These are phyloP conservation scores for Cyanoliseus patagonus DNA, from an alignment of 2,113 vertebrate species.

Conservation along the genomic window DNA sequence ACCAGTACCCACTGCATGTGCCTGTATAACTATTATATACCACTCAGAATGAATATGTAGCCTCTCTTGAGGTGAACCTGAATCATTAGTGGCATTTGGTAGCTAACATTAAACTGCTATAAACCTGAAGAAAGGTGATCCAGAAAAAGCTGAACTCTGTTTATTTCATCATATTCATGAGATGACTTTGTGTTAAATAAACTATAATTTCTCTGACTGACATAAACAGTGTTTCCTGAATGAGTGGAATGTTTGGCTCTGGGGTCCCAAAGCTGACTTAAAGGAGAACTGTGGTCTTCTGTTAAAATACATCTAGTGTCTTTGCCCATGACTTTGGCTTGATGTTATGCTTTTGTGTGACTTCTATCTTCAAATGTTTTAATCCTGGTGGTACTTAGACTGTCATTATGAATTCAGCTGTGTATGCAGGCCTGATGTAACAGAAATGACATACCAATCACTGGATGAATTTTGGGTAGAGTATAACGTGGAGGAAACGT, in stretches of 20 bases:
- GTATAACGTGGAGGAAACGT: background rate
- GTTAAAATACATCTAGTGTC: background rate
- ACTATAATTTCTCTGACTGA: background rate
- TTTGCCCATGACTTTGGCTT: background rate
- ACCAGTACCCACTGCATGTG: background rate
- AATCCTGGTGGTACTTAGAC: background rate
- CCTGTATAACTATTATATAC: background rate
- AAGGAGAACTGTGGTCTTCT: background rate
- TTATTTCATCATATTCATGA: background rate
- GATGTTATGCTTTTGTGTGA: background rate
- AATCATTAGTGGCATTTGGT: background rate
- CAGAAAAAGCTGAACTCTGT: background rate
- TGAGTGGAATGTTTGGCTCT: background rate
- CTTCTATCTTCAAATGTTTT: background rate
- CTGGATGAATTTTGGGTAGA: background rate
- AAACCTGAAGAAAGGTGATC: background rate
- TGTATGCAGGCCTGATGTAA: background rate
- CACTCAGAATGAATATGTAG: background rate
- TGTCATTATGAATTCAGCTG: background rate
- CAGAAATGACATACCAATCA: background rate
- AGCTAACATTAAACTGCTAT: background rate
- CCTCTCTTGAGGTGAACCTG: background rate
- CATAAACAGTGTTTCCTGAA: background rate
- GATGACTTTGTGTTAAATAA: rapidly evolving
- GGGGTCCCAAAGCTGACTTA: background rate